Evolutionary conservation across 2,888 invertebrate genomes (phyloP).

Genomic region (Candidula unifasciata): DNA sequence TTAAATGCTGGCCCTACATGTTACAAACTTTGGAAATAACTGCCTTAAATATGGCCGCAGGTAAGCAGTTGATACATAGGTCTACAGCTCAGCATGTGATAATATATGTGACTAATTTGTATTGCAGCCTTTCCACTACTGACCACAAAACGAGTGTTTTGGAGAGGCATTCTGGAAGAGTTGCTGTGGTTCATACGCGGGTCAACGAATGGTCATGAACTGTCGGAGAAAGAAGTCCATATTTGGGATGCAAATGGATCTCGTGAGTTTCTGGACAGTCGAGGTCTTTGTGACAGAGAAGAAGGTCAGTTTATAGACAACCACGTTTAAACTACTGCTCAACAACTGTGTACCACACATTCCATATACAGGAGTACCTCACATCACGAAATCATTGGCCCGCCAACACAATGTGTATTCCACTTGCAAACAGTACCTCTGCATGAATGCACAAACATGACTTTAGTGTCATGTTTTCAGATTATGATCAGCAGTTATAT

Average conservation of each 20-base stretch:
- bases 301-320: constrained; percentile 82
- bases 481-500: too few species aligned
- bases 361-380: too few species aligned
- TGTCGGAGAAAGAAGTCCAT: constrained; percentile 88
- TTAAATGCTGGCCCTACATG: too few species aligned
- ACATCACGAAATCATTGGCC: too few species aligned
- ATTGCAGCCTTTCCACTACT: constrained; percentile 86
- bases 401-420: too few species aligned
- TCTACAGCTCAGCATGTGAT: neutral
- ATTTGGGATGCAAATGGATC: constrained; percentile 99
- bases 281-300: constrained; percentile 89
- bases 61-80: too few species aligned
- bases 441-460: too few species aligned
- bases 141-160: constrained; percentile 96
- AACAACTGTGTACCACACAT: too few species aligned
- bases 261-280: constrained; percentile 89
- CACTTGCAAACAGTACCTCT: too few species aligned
- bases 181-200: constrained; percentile 95
- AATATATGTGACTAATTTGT: neutral
- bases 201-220: constrained; percentile 90
- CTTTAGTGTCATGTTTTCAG: too few species aligned
- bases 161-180: constrained; percentile 93
- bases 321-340: neutral
- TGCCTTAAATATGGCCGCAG: too few species aligned
- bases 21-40: too few species aligned